A percentile compares a stretch with the other conserved stretches of the same genome.
Conservation (phyloP, 1,140 invertebrate species). For the Lordiphosa mommai region DNA sequence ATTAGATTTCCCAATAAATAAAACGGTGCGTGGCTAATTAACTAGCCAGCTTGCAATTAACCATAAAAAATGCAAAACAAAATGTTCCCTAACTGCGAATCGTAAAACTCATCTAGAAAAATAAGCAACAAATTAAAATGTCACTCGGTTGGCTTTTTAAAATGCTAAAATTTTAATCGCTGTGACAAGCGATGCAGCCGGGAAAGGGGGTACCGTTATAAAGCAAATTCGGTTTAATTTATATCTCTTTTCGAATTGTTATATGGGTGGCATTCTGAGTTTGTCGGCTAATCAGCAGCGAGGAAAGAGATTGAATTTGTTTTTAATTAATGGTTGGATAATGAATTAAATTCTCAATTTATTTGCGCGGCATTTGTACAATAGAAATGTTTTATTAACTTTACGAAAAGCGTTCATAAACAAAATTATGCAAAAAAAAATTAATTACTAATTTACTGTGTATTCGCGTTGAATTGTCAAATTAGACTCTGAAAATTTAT, state of each 20-base stretch:
- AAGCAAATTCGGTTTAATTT: constrained; percentile 3
- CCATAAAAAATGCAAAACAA: neutral
- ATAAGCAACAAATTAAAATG: constrained; percentile 11
- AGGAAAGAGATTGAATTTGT: neutral
- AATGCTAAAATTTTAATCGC: constrained; percentile 6
- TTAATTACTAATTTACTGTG: constrained; percentile 1
- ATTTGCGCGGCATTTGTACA: constrained; percentile 1
- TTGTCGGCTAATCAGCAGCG: neutral
- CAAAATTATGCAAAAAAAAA: constrained; percentile 1
- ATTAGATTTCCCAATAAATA: constrained; percentile 7
- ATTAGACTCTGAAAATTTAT: constrained; percentile 8
- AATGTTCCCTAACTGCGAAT: neutral
- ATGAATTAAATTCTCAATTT: constrained; percentile 8
- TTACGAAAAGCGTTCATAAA: neutral
- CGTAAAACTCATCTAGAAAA: neutral
- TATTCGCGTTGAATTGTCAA: constrained; percentile 3
- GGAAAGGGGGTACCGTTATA: neutral
- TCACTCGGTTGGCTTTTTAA: constrained; percentile 4
- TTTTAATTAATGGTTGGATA: constrained; percentile 8
- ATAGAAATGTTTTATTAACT: neutral
- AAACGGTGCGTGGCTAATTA: constrained; percentile 1
- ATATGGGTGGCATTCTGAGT: neutral
- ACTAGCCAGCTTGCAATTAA: neutral
- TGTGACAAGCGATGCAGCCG: neutral
- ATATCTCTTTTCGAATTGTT: neutral